Evolutionary conservation across 2,797 vertebrate species (phyloP).

Genomic region (Pseudomugil gertrudae): DNA sequence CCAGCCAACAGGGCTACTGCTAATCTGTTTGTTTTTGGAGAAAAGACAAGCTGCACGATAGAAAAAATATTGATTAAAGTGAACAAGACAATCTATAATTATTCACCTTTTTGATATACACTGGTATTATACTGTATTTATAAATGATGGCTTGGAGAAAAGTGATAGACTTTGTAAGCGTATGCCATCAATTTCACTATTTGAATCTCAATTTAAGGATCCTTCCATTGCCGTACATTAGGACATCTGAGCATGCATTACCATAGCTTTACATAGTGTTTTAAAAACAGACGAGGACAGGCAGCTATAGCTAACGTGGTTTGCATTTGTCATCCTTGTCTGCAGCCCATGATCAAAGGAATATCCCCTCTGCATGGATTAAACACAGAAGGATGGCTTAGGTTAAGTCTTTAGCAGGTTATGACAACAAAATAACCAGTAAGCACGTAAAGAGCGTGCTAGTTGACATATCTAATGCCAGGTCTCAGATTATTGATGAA

Average conservation of each 20-base stretch:
- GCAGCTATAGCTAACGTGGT: slow-evolving; percentile 25
- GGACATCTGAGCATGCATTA: slow-evolving; percentile 9
- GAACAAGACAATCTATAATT: slow-evolving; percentile 19
- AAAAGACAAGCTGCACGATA: slow-evolving; percentile 11
- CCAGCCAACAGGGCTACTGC: slow-evolving; percentile 8
- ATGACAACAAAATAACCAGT: neutral
- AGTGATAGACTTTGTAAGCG: neutral
- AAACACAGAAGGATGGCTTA: slow-evolving; percentile 18
- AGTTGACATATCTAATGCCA: slow-evolving; percentile 24
- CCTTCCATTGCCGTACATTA: neutral
- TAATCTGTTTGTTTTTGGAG: slow-evolving; percentile 10
- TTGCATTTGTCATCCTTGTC: slow-evolving; percentile 49
- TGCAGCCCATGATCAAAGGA: slow-evolving; percentile 43
- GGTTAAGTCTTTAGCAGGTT: slow-evolving; percentile 23
- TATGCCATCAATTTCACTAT: neutral
- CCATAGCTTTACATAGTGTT: neutral
- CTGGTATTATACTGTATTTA: slow-evolving; percentile 29
- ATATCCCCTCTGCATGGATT: slow-evolving; percentile 32
- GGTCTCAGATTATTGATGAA: slow-evolving; percentile 16
- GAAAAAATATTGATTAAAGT: slow-evolving; percentile 11
- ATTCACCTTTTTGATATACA: slow-evolving; percentile 14
- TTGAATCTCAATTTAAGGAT: neutral
- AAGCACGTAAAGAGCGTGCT: neutral
- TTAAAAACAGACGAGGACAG: neutral
- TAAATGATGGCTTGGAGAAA: slow-evolving; percentile 5